These are phyloP conservation scores for Pteropus rufus DNA, from an alignment of 2,797 vertebrate genomes.

Conservation along the genomic window DNA sequence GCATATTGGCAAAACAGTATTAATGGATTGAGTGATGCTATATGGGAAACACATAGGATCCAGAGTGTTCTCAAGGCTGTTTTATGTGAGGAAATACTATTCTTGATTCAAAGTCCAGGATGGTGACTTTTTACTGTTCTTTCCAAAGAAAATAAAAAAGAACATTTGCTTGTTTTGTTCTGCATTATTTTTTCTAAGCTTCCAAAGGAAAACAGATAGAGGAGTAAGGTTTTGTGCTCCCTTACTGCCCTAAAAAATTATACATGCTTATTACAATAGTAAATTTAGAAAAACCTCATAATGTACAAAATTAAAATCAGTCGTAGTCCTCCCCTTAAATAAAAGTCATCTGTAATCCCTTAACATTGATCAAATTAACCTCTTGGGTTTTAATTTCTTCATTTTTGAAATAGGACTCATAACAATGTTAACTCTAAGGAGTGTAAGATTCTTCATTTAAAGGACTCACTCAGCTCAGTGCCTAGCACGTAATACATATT, in stretches of 20 bases:
- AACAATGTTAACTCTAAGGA: neutral
- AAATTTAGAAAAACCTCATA: slow-evolving; percentile 15
- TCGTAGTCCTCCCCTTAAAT: neutral
- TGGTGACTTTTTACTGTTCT: neutral
- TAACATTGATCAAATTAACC: neutral
- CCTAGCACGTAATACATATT: neutral
- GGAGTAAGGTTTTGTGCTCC: neutral
- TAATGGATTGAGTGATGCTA: neutral
- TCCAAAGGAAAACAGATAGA: neutral
- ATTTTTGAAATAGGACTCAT: neutral
- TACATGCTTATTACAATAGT: neutral
- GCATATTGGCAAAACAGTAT: neutral
- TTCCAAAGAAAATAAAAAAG: slow-evolving; percentile 35
- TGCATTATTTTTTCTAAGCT: neutral
- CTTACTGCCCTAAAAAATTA: neutral
- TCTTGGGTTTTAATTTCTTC: neutral
- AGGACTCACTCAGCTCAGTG: neutral
- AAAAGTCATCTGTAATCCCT: neutral
- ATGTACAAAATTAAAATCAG: neutral
- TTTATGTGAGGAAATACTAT: neutral
- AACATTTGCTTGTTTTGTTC: neutral
- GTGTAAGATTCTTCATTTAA: neutral
- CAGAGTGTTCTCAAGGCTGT: neutral
- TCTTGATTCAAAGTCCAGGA: slow-evolving; percentile 2
- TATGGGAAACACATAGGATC: neutral